Percentiles rank a stretch among this genome's conserved stretches.
Evolutionary conservation across 2,888 invertebrate genomes (phyloP).

Genomic region (Cheilosia impressa): DNA sequence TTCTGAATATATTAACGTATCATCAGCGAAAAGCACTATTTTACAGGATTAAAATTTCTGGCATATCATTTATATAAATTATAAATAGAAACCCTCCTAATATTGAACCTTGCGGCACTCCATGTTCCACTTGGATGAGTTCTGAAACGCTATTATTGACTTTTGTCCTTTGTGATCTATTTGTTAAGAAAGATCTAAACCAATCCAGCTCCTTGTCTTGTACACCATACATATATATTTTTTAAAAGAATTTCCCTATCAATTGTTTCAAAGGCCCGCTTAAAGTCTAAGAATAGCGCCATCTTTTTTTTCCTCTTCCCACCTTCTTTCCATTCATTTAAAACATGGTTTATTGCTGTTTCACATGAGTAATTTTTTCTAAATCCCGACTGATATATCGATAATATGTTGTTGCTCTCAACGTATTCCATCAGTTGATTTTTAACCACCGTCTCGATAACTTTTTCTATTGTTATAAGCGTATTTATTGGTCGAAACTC

Average conservation of each 20-base stretch:
- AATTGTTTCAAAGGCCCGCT: too few species aligned
- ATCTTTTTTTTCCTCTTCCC: too few species aligned
- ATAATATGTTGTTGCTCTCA: too few species aligned
- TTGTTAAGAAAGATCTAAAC: neutral
- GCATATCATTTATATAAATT: neutral
- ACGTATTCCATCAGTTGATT: too few species aligned
- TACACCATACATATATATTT: too few species aligned
- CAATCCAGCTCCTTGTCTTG: neutral
- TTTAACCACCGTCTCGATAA: too few species aligned
- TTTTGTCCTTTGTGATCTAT: neutral
- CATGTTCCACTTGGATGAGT: neutral
- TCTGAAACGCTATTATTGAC: neutral
- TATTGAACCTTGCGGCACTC: neutral
- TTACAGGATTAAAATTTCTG: neutral
- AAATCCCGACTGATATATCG: neutral
- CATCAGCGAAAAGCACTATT: neutral
- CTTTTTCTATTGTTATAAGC: neutral
- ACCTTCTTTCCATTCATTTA: too few species aligned
- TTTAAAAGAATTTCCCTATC: too few species aligned
- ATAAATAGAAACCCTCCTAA: neutral
- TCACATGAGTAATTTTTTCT: constrained; percentile 1
- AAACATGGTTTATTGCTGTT: too few species aligned
- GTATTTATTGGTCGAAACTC: neutral
- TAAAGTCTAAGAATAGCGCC: too few species aligned
- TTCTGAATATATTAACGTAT: neutral